Evolutionary conservation across 1,140 invertebrate genomes (phyloP).

Genomic region (Thaumetopoea pityocampa): DNA sequence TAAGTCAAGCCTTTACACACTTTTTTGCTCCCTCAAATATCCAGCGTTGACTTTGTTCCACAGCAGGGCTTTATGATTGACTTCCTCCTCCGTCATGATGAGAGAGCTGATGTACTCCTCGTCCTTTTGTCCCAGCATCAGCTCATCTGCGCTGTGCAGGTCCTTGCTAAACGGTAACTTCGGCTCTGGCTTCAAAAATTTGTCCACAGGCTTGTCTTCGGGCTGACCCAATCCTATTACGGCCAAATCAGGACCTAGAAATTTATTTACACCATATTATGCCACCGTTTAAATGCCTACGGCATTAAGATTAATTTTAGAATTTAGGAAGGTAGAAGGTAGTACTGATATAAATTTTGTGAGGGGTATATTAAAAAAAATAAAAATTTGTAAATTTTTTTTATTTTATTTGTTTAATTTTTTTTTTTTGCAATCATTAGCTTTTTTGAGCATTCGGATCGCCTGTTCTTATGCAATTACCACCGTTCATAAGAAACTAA

Average conservation of each 20-base stretch:
- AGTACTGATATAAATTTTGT: not conserved
- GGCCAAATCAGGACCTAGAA: slow-evolving; percentile 54
- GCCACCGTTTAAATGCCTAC: slow-evolving; percentile 1
- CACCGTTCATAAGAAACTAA: no score
- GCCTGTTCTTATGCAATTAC: no score
- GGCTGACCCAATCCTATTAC: slow-evolving; percentile 49
- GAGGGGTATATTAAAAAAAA: no score
- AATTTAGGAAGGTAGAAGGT: not conserved
- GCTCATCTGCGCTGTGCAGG: slow-evolving; percentile 76
- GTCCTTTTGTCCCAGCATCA: slow-evolving; percentile 92
- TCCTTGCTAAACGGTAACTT: slow-evolving; percentile 43
- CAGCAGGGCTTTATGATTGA: slow-evolving; percentile 84
- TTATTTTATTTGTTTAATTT: no score
- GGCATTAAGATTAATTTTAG: not conserved
- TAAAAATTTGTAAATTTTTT: no score
- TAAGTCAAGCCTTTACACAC: slow-evolving; percentile 62
- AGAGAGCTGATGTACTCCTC: slow-evolving; percentile 94
- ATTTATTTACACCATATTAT: not conserved
- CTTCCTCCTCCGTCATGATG: slow-evolving; percentile 89
- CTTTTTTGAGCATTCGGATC: no score
- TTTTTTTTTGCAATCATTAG: no score
- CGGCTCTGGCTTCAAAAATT: slow-evolving; percentile 48
- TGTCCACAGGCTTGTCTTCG: slow-evolving; percentile 42
- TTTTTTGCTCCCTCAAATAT: slow-evolving; percentile 89
- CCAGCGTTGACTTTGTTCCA: slow-evolving; percentile 92